A percentile compares a stretch with the other conserved stretches of the same genome.
These are phyloP conservation scores for Otus sunia DNA, from an alignment of 2,113 vertebrate species.

Conservation along the genomic window DNA sequence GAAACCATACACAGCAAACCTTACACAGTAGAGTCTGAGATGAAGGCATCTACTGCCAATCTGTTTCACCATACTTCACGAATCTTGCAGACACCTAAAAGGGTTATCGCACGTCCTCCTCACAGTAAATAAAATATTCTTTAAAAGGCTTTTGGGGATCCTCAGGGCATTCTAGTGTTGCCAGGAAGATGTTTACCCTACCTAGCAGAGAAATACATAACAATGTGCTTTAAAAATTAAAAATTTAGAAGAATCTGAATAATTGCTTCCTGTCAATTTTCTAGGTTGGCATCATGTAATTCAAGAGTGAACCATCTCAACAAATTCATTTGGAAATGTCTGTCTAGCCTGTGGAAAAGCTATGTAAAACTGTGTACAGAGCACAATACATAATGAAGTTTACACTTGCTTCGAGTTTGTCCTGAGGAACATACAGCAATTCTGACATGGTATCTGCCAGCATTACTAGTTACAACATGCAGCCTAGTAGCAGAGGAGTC, in stretches of 20 bases:
- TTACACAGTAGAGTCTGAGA: background rate
- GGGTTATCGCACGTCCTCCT: constrained; percentile 26
- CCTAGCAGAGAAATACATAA: constrained; percentile 60
- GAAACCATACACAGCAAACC: constrained; percentile 1
- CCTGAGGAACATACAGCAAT: constrained; percentile 27
- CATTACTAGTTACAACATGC: constrained; percentile 65
- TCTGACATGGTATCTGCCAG: constrained; percentile 32
- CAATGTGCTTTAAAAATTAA: constrained; percentile 71
- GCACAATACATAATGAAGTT: constrained; percentile 47
- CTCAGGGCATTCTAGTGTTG: constrained; percentile 54
- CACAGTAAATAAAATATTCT: constrained; percentile 57
- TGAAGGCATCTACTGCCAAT: background rate
- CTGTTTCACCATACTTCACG: background rate
- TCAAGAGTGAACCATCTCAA: constrained; percentile 35
- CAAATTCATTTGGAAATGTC: constrained; percentile 58
- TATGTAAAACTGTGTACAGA: constrained; percentile 42
- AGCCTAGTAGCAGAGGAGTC: background rate
- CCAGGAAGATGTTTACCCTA: constrained; percentile 40
- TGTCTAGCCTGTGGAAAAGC: constrained; percentile 67
- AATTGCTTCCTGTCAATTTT: constrained; percentile 60
- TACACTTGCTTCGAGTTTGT: constrained; percentile 66
- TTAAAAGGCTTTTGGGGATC: constrained; percentile 63
- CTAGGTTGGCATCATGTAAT: constrained; percentile 49
- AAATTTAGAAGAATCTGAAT: constrained; percentile 63
- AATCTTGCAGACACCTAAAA: constrained; percentile 20